Evolutionary conservation across 2,797 vertebrate species (phyloP).

Genomic region (Malurus splendens): DNA sequence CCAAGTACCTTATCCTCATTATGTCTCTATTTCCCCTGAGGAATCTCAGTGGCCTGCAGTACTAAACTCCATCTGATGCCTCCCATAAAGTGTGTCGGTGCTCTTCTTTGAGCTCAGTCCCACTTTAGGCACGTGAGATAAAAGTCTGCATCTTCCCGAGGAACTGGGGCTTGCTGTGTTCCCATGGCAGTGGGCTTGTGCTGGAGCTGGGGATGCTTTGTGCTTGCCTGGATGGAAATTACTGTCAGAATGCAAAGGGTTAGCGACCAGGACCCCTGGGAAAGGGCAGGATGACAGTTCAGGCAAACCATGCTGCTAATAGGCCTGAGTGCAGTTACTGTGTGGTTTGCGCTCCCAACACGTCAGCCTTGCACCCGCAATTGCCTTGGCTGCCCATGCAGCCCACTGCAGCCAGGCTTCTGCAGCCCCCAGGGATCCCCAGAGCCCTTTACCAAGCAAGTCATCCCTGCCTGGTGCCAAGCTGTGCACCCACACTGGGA

Average conservation of each 20-base stretch:
- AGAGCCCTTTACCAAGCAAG: not conserved
- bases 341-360: conserved; percentile 54
- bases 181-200: conserved; percentile 21
- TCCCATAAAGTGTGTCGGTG: not conserved
- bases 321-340: conserved; percentile 62
- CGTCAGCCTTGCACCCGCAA: conserved; percentile 49
- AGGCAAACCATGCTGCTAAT: conserved; percentile 59
- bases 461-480: not conserved
- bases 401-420: not conserved
- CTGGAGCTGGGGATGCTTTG: conserved; percentile 51
- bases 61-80: not conserved
- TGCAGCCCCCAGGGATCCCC: accelerated
- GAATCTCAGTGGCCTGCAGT: not conserved
- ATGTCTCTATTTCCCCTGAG: not conserved
- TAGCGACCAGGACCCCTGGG: conserved; percentile 52
- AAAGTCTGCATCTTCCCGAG: not conserved
- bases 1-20: not conserved
- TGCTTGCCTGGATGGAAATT: conserved; percentile 65
- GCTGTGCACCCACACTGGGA: not conserved
- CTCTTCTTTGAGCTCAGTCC: not conserved
- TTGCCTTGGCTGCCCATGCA: not conserved
- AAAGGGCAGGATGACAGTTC: conserved; percentile 65
- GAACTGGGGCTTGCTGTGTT: conserved; percentile 45
- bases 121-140: not conserved
- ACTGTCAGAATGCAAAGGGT: conserved; percentile 61